Base-by-base conservation (phyloP, 1,140 invertebrate genomes). In the Orchesella cincta region DNA sequence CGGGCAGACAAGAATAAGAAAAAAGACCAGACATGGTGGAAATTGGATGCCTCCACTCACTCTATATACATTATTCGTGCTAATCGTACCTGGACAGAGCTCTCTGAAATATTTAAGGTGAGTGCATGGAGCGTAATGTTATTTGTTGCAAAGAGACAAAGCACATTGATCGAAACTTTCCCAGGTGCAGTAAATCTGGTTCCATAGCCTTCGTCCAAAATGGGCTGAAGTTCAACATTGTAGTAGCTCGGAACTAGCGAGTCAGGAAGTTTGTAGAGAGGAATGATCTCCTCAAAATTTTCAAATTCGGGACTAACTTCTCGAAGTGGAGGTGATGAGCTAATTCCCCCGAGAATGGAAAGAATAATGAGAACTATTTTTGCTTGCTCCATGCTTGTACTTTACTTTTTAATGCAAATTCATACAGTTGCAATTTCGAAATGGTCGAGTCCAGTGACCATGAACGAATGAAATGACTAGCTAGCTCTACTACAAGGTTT, bases 181-280 rank as follows among this genome's bases (percentile, higher is more conserved):
- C 93, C 93, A 39, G 89, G 83, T 81, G 93, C 93, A 1, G 91
- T 93, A 80, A 93, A 93, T 93, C 93, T 71, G 14, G 34, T 31
- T 5, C 89, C 88, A 80, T 90, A 73, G 75, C 35, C 78, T 73
- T 28, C 78, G 76, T 73, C 34, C 5, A 71, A 23, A 23, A 93
- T 89, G 79, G 92, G 92, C 33, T 89, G 88, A 35, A 93, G 82
- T 79, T 88, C 88, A 0, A 93, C 84, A 54, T 89, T 87, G 81
- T 94, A 93, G 1, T 87, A 88, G 34, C 90, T 84, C 0, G 92
- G 92, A 23, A 88, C 83, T 0, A 93, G 85, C 35, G 88, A 87
- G 52, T 83, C 87, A 0, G 92, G 91, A 76, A 93, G 84, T 79
- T 92, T 87, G 1, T n/a, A 23, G 23, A 8, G 52, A 12, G 52